Base-by-base conservation (phyloP, 2,888 invertebrate species). In the Druceiella hillmani region DNA sequence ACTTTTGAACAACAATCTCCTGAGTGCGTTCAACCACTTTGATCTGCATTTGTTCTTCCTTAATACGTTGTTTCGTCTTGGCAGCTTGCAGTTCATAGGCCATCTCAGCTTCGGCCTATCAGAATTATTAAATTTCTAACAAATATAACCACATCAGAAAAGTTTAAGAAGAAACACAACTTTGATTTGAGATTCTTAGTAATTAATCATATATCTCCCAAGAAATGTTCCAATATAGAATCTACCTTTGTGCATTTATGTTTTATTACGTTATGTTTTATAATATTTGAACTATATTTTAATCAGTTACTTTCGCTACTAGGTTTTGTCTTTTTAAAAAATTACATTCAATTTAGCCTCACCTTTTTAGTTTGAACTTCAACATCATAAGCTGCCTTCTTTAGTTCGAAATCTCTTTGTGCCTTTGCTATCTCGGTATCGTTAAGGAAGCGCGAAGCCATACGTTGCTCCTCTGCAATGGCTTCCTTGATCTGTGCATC, bases 381-480 rank as follows among this genome's bases (percentile, higher is more conserved):
- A 48, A 90, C 87, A 59, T 98, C 97, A 59, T 97, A 98, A 2
- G 89, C 87, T 4, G 97, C 95, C 62, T 98, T 95, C 61, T 98
- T 95, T 45, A 97, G 68, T 65, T 97, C 94, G 61, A 94, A 98
- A 64, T 98, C 95, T 45, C 97, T 75, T 59, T 93, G 89, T 0
- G 97, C 92, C 63, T 97, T 94, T 2, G 97, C 94, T 41, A 98
- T 95, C 64, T 97, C 95, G 1, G 94, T 93, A 59, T 98, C 95
- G 66, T 98, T 98, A 11, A 89, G 68, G 61, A 92, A 92, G 44
- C 91, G 81, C 1, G 94, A 78, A 0, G 94, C 93, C 93, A 95
- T 92, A 32, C 94, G 76, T 60, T 94, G 91, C 62, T 97, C 94
- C 60, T 97, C 95, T 1, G 97, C 97, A 57, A 93, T 85, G 0